A percentile compares a stretch with the other conserved stretches of the same genome.
Evolutionary conservation across 1,140 invertebrate species (phyloP).

Genomic region (Macrostomum lignano): DNA sequence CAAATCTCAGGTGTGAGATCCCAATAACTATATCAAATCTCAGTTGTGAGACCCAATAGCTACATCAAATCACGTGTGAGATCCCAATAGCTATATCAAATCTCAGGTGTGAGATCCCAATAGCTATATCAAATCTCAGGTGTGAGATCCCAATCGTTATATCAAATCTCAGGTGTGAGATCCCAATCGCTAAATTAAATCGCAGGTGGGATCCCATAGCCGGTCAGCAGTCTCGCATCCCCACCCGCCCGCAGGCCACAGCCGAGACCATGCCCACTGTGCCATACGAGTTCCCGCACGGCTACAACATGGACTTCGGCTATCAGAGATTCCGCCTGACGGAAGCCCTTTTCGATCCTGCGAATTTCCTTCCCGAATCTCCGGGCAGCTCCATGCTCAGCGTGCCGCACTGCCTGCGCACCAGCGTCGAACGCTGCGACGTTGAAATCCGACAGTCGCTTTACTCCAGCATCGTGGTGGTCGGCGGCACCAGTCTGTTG

Average conservation of each 20-base stretch:
- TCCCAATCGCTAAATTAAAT: too few species aligned
- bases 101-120: too few species aligned
- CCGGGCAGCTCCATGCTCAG: constrained; percentile 36
- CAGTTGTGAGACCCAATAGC: too few species aligned
- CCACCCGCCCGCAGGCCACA: constrained; percentile 13
- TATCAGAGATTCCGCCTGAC: constrained; percentile 55
- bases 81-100: too few species aligned
- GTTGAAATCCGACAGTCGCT: constrained; percentile 53
- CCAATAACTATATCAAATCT: too few species aligned
- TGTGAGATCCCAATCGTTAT: too few species aligned
- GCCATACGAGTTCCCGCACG: constrained; percentile 72
- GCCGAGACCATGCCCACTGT: constrained; percentile 50
- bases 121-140: too few species aligned
- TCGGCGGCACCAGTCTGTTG: constrained; percentile 56
- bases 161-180: too few species aligned
- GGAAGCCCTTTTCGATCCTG: constrained; percentile 63
- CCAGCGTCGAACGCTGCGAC: constrained; percentile 66
- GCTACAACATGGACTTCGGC: constrained; percentile 63
- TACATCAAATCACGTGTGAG: too few species aligned
- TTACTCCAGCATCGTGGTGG: constrained; percentile 61
- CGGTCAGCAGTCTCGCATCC: too few species aligned
- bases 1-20: too few species aligned
- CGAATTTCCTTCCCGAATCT: constrained; percentile 29
- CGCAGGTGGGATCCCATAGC: too few species aligned
- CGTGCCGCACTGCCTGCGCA: constrained; percentile 48